Evolutionary conservation across 2,113 vertebrate species (phyloP).

Genomic region (Lycaon pictus): DNA sequence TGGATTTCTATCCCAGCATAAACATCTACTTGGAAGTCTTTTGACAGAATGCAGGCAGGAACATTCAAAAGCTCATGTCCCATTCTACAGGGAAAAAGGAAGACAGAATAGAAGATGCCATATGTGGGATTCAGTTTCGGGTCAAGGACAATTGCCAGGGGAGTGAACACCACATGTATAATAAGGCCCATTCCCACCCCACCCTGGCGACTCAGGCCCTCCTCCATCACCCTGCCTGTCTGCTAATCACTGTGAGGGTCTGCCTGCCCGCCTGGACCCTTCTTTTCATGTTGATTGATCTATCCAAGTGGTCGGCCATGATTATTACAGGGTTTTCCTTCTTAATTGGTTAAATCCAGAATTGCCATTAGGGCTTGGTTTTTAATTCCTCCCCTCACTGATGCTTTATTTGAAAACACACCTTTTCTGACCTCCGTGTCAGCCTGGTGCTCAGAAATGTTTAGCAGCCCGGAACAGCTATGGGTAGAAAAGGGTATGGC

Average conservation of each 20-base stretch:
- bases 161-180: background rate
- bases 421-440: background rate
- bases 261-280: no score
- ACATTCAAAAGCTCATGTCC: background rate
- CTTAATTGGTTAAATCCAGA: background rate
- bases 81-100: background rate
- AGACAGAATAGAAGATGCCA: background rate
- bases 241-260: fast-evolving
- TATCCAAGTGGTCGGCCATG: background rate
- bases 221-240: fast-evolving
- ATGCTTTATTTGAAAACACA: background rate
- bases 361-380: background rate
- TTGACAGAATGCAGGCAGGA: background rate
- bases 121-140: background rate
- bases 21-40: background rate
- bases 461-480: background rate
- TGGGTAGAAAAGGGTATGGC: fast-evolving
- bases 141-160: background rate
- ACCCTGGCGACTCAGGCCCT: fast-evolving
- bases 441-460: background rate
- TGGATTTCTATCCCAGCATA: fast-evolving
- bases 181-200: background rate
- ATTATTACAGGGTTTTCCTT: background rate
- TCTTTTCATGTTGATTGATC: background rate
- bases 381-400: background rate